Conservation (phyloP, 64 coral and sea anemone genomes). For the Catalaphyllia jardinei region DNA sequence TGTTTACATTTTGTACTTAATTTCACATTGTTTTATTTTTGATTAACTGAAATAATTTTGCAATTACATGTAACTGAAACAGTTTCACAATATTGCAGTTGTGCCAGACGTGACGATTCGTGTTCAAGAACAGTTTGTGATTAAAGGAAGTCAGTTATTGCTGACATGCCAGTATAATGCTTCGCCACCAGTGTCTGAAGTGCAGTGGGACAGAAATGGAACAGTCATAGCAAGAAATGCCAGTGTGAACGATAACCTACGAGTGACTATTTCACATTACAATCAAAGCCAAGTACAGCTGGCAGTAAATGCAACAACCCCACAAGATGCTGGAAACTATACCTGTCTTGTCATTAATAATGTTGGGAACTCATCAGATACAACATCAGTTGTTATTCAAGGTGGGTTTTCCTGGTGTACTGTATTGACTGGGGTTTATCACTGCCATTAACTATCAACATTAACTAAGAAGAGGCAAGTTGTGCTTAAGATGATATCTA, state of each 20-base stretch:
- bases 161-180: slow-evolving; percentile 28
- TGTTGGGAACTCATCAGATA: slow-evolving; percentile 4
- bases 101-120: slow-evolving; percentile 20
- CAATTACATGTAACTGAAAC: not conserved
- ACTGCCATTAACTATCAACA: too few species aligned
- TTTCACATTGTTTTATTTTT: too few species aligned
- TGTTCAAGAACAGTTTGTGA: not conserved
- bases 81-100: slow-evolving; percentile 6
- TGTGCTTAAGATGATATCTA: too few species aligned
- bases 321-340: not conserved
- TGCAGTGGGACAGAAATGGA: slow-evolving; percentile 16
- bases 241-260: not conserved
- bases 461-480: too few species aligned
- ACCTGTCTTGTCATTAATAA: not conserved
- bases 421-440: not conserved
- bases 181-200: slow-evolving; percentile 2
- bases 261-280: not conserved
- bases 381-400: not conserved
- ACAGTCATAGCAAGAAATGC: not conserved
- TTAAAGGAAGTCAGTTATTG: not conserved
- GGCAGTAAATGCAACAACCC: not conserved
- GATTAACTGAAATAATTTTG: too few species aligned
- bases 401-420: not conserved
- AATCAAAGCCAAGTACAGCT: slow-evolving; percentile 8
- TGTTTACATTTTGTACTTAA: too few species aligned